Percentiles rank a stretch among this genome's conserved stretches.
Conservation (phyloP, 2,888 invertebrate species). For the Teleogryllus oceanicus region DNA sequence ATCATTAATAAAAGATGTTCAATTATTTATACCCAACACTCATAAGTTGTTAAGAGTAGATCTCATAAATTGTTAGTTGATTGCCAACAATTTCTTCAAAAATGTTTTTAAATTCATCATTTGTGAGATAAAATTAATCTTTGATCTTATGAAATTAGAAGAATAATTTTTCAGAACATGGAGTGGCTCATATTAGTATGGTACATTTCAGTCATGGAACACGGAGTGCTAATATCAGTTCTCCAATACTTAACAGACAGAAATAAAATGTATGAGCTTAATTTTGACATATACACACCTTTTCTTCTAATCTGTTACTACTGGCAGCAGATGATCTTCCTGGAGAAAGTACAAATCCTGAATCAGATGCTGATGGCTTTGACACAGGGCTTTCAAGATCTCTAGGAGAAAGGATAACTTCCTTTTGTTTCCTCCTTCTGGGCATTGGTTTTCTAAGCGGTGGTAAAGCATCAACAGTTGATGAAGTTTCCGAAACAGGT, state of each 20-base stretch:
- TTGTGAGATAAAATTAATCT: too few species aligned
- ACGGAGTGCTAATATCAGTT: too few species aligned
- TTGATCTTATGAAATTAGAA: too few species aligned
- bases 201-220: too few species aligned
- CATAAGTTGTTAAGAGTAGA: neutral
- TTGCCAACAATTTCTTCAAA: too few species aligned
- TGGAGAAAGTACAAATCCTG: neutral
- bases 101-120: too few species aligned
- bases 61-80: neutral
- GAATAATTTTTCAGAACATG: too few species aligned
- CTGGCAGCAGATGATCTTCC: neutral
- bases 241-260: too few species aligned
- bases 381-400: neutral
- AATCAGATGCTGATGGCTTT: neutral
- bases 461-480: neutral
- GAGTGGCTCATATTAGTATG: too few species aligned
- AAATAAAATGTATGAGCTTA: too few species aligned
- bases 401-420: neutral
- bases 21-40: too few species aligned
- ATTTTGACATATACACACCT: neutral
- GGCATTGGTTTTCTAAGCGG: neutral
- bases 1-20: too few species aligned
- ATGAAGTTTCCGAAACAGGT: neutral
- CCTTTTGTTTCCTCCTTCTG: neutral
- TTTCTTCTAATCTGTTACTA: neutral